Evolutionary conservation across 2,113 vertebrate genomes (phyloP), one percentile per base, ranked within the genome.

Genomic region (Mohoua ochrocephala): DNA sequence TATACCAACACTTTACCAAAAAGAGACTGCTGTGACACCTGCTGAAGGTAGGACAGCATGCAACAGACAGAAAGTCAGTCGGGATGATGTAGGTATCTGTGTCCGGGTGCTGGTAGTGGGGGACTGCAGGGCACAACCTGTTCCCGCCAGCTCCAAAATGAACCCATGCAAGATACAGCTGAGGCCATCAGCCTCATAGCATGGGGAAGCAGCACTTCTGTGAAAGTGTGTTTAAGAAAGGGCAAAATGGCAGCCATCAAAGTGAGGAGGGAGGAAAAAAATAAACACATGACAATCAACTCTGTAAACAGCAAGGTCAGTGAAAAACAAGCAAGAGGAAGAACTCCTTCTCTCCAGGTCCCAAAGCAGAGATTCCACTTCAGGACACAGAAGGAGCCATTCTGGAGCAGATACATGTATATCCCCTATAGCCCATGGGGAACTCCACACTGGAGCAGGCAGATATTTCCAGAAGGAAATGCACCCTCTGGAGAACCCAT

Each of bases 91-190:
- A 31, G 2, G 3, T 84, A 11, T 60, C 13, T 41, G 22, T 45
- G 59, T 39, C 7, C 54, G 26, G 13, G 6, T n/a, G 26, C 20
- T 63, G 35, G 16, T 30, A 30, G 12, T 14, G n/a, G 9, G 4
- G 10, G 7, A 3, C 9, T 53, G 11, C 19, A 83, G 39, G 27
- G 11, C 26, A 42, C 41, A 42, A 21, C 4, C 2, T 5, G 0
- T 81, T 77, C 27, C 27, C 52, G 19, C 9, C 14, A 12, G 20
- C 18, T 59, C 11, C 39, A 67, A 2, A 17, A 22, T 6, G 13
- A 61, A 23, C 18, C 10, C 26, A 15, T 22, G 30, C 31, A 63
- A 52, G 57, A 54, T 37, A 56, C 9, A 52, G 13, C 16, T 41
- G 64, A 77, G 22, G 17, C 41, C 11, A 10, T 33, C 18, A 54